Evolutionary conservation across 2,113 vertebrate genomes (phyloP).

Genomic region (Zosterops borbonicus): DNA sequence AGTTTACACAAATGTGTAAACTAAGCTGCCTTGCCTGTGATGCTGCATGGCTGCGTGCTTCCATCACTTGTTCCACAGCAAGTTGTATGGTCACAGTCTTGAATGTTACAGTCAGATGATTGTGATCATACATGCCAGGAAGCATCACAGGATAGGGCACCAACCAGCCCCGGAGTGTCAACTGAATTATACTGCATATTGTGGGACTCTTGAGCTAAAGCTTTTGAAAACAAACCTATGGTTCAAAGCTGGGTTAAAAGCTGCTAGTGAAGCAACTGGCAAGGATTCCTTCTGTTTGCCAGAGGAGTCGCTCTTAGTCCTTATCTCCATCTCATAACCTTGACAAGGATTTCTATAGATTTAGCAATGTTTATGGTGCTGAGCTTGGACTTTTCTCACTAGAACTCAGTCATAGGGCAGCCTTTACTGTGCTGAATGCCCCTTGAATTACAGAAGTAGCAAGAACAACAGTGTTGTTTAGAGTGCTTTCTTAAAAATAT

Average conservation of each 20-base stretch:
- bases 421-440: background rate
- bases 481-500: conserved; percentile 3
- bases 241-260: background rate
- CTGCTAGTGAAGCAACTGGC: background rate
- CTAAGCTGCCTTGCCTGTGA: background rate
- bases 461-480: background rate
- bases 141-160: background rate
- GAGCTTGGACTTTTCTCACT: background rate
- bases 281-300: background rate
- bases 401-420: background rate
- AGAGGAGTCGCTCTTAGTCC: background rate
- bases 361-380: background rate
- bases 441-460: background rate
- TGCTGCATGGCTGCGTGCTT: accelerated
- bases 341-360: background rate
- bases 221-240: background rate
- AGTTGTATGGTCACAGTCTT: background rate
- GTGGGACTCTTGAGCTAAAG: background rate
- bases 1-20: background rate
- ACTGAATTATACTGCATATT: background rate
- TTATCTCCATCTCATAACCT: background rate
- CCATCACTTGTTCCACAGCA: background rate
- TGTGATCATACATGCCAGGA: background rate
- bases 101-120: background rate
- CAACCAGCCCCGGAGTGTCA: background rate